These are phyloP conservation scores for Thaumetopoea pityocampa DNA, from an alignment of 1,140 invertebrate species.

Conservation along the genomic window DNA sequence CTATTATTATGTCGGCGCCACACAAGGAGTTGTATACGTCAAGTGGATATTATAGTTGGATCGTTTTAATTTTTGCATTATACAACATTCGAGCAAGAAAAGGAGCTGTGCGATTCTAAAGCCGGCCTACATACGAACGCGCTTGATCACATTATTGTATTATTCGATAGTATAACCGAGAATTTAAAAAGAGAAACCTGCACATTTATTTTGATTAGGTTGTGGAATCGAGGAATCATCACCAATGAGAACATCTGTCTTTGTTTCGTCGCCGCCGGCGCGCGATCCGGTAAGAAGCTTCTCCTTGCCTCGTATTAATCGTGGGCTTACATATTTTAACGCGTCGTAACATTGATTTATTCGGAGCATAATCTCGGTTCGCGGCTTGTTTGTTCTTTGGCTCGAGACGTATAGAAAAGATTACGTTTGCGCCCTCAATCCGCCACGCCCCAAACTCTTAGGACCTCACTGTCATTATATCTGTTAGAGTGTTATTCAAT, in stretches of 20 bases:
- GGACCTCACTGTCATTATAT: slow-evolving; percentile 26
- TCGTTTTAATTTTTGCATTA: too few species aligned
- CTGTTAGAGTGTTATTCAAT: too few species aligned
- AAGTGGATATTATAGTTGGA: too few species aligned
- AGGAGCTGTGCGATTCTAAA: too few species aligned
- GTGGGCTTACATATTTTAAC: slow-evolving; percentile 75
- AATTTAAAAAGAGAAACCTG: too few species aligned
- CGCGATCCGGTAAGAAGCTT: slow-evolving; percentile 55
- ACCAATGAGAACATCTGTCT: slow-evolving; percentile 4
- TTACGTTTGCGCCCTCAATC: slow-evolving; percentile 52
- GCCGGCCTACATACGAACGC: too few species aligned
- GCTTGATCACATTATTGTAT: too few species aligned
- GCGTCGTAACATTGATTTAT: slow-evolving; percentile 75
- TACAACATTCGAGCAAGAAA: too few species aligned
- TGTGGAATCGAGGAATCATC: slow-evolving; percentile 1
- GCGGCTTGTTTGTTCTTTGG: slow-evolving; percentile 72
- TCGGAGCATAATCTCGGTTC: slow-evolving; percentile 68
- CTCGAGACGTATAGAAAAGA: slow-evolving; percentile 72
- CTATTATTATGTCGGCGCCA: too few species aligned
- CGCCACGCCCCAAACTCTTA: slow-evolving; percentile 24
- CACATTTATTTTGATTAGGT: too few species aligned
- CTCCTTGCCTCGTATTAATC: slow-evolving; percentile 67
- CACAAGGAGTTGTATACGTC: too few species aligned
- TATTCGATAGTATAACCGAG: too few species aligned
- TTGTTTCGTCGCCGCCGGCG: slow-evolving; percentile 16